phyloP scores from a whole-genome alignment of 92 coral and sea anemone genomes.

The Siderastrea siderea region DNA sequence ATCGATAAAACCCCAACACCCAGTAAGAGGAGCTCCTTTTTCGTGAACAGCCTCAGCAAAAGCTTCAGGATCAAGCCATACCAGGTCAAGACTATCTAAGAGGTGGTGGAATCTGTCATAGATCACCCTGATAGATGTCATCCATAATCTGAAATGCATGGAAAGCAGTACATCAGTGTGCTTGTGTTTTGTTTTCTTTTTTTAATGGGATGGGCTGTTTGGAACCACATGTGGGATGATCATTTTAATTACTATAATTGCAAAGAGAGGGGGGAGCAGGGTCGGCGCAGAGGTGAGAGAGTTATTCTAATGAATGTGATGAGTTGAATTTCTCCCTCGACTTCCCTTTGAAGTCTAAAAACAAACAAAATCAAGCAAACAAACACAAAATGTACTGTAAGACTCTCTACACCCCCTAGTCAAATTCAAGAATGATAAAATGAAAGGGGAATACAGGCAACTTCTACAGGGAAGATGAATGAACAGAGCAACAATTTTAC shows the following conservation, averaged over 20 bases:
- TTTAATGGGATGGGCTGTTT: slow-evolving; percentile 43
- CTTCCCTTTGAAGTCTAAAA: slow-evolving; percentile 36
- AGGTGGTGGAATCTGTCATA: slow-evolving; percentile 61
- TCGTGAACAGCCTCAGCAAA: slow-evolving; percentile 49
- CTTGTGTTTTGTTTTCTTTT: slow-evolving; percentile 34
- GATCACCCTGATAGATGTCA: slow-evolving; percentile 72
- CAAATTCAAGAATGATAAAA: slow-evolving; percentile 45
- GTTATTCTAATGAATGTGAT: slow-evolving; percentile 49
- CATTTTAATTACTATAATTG: slow-evolving; percentile 51
- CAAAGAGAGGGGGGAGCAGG: slow-evolving; percentile 41
- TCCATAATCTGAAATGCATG: slow-evolving; percentile 68
- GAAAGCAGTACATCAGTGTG: slow-evolving; percentile 56
- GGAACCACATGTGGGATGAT: slow-evolving; percentile 64
- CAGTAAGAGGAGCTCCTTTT: slow-evolving; percentile 69
- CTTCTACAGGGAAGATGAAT: slow-evolving; percentile 64
- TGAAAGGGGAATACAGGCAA: slow-evolving; percentile 55
- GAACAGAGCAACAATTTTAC: slow-evolving; percentile 61
- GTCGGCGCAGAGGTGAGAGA: background rate
- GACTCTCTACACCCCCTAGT: slow-evolving; percentile 58
- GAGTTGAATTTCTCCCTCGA: slow-evolving; percentile 39
- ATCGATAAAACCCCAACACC: slow-evolving; percentile 71
- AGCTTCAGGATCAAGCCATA: slow-evolving; percentile 62
- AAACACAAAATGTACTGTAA: slow-evolving; percentile 58
- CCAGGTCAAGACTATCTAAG: slow-evolving; percentile 57
- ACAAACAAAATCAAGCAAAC: slow-evolving; percentile 42